Percentiles rank a stretch among this genome's conserved stretches.
Evolutionary conservation across 2,113 vertebrate species (phyloP).

Genomic region (Peromyscus polionotus): DNA sequence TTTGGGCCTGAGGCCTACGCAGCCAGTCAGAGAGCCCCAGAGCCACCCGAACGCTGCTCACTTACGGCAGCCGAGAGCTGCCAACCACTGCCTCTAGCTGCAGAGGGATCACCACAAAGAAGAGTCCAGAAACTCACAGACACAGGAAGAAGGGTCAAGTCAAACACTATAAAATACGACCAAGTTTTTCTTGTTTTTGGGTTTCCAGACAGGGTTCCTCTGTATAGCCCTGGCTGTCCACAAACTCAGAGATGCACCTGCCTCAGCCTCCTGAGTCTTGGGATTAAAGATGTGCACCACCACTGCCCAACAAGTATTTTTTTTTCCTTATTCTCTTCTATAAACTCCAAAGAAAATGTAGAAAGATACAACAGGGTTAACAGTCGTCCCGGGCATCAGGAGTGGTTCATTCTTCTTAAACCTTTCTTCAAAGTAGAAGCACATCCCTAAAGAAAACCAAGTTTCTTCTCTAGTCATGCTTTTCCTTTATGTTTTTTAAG

Average conservation of each 20-base stretch:
- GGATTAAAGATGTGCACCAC: not conserved
- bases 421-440: not conserved
- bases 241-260: not conserved
- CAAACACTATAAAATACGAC: not conserved
- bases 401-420: not conserved
- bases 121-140: not conserved
- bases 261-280: too few species aligned
- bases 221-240: not conserved
- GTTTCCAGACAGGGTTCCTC: not conserved
- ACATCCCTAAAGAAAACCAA: slow-evolving; percentile 19
- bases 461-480: not conserved
- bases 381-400: not conserved
- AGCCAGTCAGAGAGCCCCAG: not conserved
- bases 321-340: not conserved
- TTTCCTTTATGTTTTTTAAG: not conserved
- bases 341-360: not conserved
- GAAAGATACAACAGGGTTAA: not conserved
- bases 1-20: not conserved
- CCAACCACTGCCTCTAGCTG: not conserved
- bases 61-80: not conserved
- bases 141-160: too few species aligned
- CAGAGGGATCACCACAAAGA: not conserved
- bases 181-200: too few species aligned
- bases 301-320: not conserved
- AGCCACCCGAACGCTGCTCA: not conserved